A percentile compares a stretch with the other conserved stretches of the same genome.
Conservation (phyloP, 2,797 vertebrate species). For the Rhabdophis nuchalis region DNA sequence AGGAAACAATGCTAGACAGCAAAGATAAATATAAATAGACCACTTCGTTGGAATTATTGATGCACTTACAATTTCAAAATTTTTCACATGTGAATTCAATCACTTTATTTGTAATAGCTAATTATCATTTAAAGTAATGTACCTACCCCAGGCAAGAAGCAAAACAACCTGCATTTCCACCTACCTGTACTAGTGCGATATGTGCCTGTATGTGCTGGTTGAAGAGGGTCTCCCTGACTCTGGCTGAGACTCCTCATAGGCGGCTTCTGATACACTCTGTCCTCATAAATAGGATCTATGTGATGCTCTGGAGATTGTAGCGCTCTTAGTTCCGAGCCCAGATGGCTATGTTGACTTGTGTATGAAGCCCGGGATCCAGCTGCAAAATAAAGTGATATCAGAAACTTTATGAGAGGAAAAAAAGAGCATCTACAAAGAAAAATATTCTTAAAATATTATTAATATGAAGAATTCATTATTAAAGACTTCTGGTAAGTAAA, state of each 20-base stretch:
- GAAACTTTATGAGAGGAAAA: not conserved
- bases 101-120: not conserved
- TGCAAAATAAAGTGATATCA: constrained; percentile 48
- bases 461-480: not conserved
- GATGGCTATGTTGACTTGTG: constrained; percentile 93
- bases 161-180: constrained; percentile 40
- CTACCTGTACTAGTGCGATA: constrained; percentile 95
- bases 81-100: constrained; percentile 22
- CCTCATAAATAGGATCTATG: constrained; percentile 97
- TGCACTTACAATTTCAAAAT: not conserved
- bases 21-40: no score
- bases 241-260: constrained; percentile 97
- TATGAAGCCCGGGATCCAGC: constrained; percentile 92
- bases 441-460: not conserved
- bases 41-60: not conserved
- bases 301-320: constrained; percentile 95
- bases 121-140: constrained; percentile 6
- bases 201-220: constrained; percentile 80
- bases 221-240: constrained; percentile 89
- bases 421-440: not conserved
- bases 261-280: constrained; percentile 94
- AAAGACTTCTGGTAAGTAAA: not conserved
- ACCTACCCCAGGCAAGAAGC: not conserved
- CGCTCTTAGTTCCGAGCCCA: constrained; percentile 86
- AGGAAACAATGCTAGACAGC: not conserved